phyloP scores from a whole-genome alignment of 1,140 invertebrate species.

The Diorhabda elongata region DNA sequence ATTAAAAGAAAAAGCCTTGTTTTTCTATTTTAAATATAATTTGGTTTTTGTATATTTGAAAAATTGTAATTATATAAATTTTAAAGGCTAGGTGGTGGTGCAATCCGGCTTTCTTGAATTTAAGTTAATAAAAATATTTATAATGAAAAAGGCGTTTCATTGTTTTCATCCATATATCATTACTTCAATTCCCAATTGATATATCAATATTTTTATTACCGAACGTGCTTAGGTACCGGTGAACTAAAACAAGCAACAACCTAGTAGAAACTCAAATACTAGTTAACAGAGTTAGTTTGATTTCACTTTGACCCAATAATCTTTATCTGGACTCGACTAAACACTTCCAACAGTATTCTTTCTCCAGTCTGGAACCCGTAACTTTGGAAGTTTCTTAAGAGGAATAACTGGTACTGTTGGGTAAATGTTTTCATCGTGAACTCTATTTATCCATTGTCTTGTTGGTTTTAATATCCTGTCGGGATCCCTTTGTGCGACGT shows the following conservation, averaged over 20 bases:
- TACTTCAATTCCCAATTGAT: no score
- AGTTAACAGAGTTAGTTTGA: no score
- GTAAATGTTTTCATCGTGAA: constrained; percentile 21
- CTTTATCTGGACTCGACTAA: no score
- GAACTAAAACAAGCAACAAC: no score
- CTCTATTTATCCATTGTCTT: constrained; percentile 37
- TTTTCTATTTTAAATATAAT: constrained; percentile 26
- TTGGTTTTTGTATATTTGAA: constrained; percentile 30
- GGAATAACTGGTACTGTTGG: constrained; percentile 6
- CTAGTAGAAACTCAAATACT: no score
- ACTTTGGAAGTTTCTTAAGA: constrained; percentile 31
- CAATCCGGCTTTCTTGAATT: constrained; percentile 40
- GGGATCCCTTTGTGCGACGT: constrained; percentile 33
- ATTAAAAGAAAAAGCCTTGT: constrained; percentile 23
- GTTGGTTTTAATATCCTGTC: constrained; percentile 39
- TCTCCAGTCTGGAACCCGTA: constrained; percentile 40
- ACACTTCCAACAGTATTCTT: constrained; percentile 15
- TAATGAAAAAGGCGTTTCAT: neutral
- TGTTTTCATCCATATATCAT: neutral
- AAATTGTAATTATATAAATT: constrained; percentile 22
- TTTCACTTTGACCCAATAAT: no score
- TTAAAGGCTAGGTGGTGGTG: constrained; percentile 43
- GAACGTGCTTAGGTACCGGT: no score
- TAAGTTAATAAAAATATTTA: constrained; percentile 7
- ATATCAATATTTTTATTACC: no score